Evolutionary conservation across 2,113 vertebrate species (phyloP).

Genomic region (Diadophis punctatus): DNA sequence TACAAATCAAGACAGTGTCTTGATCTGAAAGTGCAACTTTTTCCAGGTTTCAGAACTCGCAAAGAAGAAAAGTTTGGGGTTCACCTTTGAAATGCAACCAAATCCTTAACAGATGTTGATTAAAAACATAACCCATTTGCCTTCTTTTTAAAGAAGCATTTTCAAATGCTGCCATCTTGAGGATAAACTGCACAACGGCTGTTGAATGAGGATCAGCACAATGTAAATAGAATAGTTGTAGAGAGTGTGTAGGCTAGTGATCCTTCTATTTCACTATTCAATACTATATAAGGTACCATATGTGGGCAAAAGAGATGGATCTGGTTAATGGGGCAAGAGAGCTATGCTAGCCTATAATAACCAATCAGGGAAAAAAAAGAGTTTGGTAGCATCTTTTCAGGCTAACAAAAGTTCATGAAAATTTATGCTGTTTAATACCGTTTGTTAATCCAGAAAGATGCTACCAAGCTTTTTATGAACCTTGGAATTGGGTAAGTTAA

Average conservation of each 20-base stretch:
- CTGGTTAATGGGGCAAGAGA: not conserved
- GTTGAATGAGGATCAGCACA: not conserved
- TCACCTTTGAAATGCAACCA: not conserved
- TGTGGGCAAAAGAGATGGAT: not conserved
- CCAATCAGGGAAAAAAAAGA: not conserved
- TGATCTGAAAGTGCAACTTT: not conserved
- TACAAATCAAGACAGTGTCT: not conserved
- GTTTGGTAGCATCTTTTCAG: not conserved
- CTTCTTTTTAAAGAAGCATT: not conserved
- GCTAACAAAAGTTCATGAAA: not conserved
- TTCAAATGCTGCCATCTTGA: conserved; percentile 13
- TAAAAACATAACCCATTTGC: not conserved
- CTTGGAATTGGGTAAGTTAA: not conserved
- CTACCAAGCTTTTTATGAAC: not conserved
- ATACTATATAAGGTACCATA: not conserved
- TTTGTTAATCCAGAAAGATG: not conserved
- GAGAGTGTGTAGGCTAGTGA: not conserved
- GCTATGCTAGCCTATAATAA: not conserved
- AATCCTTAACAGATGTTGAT: not conserved
- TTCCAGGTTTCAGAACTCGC: not conserved
- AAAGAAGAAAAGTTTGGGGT: not conserved
- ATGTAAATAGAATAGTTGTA: not conserved
- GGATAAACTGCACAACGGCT: not conserved
- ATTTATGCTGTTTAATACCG: not conserved
- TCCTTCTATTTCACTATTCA: not conserved